phyloP scores from a whole-genome alignment of 2,797 vertebrate species.

The Pseudotriccus pelzelni region DNA sequence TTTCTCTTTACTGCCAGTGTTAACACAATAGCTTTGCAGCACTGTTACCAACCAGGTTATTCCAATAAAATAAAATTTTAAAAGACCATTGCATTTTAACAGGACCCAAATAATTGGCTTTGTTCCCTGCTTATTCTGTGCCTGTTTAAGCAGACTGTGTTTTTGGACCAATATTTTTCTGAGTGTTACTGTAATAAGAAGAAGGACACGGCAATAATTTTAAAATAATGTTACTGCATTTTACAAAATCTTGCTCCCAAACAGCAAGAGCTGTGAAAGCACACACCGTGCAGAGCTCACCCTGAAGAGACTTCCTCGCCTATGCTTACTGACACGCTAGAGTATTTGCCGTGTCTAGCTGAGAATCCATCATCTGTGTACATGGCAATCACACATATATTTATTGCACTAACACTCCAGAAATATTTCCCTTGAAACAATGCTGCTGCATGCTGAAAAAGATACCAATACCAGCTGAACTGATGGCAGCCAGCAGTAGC shows the following conservation, averaged over 20 bases:
- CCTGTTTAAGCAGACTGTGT: neutral
- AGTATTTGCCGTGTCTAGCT: neutral
- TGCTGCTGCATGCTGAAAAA: neutral
- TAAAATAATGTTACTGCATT: neutral
- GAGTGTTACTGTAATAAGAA: neutral
- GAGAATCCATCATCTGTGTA: neutral
- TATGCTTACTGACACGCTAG: neutral
- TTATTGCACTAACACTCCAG: neutral
- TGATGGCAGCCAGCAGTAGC: neutral
- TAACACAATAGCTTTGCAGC: neutral
- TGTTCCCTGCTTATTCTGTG: neutral
- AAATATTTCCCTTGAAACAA: slow-evolving; percentile 13
- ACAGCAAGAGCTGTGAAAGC: neutral
- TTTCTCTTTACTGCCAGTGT: neutral
- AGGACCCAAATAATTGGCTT: neutral
- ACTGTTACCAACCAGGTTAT: neutral
- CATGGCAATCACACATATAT: neutral
- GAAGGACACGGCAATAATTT: neutral
- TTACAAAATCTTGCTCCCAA: neutral
- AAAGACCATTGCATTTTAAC: neutral
- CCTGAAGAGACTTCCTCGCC: neutral
- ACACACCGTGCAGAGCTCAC: neutral
- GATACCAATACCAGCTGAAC: neutral
- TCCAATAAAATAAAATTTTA: neutral
- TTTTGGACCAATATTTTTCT: neutral